These are phyloP conservation scores for Lordiphosa fenestrarum DNA, from an alignment of 2,888 invertebrate genomes.

Conservation along the genomic window DNA sequence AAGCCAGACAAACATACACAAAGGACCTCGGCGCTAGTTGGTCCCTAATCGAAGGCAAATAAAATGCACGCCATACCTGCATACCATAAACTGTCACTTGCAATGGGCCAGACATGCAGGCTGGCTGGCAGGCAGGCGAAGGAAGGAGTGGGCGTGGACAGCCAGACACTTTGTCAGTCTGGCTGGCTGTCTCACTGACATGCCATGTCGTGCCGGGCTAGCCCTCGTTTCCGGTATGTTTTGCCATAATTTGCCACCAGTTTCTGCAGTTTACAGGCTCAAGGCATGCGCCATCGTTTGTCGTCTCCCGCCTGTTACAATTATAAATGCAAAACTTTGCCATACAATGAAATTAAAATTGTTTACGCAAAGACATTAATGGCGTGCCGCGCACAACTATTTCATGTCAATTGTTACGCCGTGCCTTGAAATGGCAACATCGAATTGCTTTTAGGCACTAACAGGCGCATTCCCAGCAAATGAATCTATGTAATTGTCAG, in stretches of 20 bases:
- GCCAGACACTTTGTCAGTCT: conserved; percentile 6
- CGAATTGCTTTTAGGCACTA: conserved; percentile 68
- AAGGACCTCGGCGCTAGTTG: conserved; percentile 12
- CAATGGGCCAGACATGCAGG: conserved; percentile 40
- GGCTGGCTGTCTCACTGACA: conserved; percentile 15
- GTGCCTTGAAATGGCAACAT: conserved; percentile 44
- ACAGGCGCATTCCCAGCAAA: conserved; percentile 32
- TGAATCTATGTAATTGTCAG: too few relatives aligned
- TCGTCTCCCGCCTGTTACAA: conserved; percentile 44
- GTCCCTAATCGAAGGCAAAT: conserved; percentile 71
- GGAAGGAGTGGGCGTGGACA: conserved; percentile 16
- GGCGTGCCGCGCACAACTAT: conserved; percentile 32
- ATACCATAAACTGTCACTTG: conserved; percentile 72
- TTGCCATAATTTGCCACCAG: conserved; percentile 70
- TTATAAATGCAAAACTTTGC: conserved; percentile 55
- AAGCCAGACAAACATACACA: conserved; percentile 66
- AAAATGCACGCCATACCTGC: conserved; percentile 70
- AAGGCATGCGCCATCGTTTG: conserved; percentile 51
- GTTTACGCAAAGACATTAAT: conserved; percentile 70
- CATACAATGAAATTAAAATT: conserved; percentile 60
- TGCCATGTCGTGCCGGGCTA: conserved; percentile 50
- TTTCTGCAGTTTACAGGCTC: conserved; percentile 15
- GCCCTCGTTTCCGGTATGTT: conserved; percentile 68
- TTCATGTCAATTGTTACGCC: conserved; percentile 22
- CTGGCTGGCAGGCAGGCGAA: conserved; percentile 15